Conservation (phyloP, 2,888 invertebrate genomes). For the Pyrgus malvae region DNA sequence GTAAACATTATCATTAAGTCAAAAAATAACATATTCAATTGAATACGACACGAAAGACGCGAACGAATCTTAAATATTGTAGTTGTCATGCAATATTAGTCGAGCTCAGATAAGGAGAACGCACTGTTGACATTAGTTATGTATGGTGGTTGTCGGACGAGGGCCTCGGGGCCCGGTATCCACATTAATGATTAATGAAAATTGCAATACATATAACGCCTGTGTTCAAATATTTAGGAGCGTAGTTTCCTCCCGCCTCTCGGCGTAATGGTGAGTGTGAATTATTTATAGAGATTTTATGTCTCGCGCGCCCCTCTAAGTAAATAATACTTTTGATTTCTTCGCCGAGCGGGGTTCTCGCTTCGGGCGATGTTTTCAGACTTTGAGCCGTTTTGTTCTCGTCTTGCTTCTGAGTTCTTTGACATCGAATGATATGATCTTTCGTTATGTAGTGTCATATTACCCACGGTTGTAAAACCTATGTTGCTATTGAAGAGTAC, state of each 20-base stretch:
- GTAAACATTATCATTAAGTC: too few species aligned
- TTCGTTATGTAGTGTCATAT: too few species aligned
- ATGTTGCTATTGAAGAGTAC: too few species aligned
- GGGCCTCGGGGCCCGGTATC: conserved; percentile 56
- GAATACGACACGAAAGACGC: not conserved
- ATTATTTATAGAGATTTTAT: conserved; percentile 77
- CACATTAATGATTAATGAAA: conserved; percentile 76
- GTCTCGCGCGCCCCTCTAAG: conserved; percentile 58
- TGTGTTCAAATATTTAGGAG: conserved; percentile 71
- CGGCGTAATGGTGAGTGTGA: conserved; percentile 66
- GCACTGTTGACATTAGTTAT: conserved; percentile 58
- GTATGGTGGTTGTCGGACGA: conserved; percentile 55
- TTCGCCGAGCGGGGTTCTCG: conserved; percentile 14
- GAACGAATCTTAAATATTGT: conserved; percentile 25
- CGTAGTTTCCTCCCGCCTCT: conserved; percentile 60
- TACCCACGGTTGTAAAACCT: too few species aligned
- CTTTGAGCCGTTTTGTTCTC: not conserved
- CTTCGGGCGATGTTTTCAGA: not conserved
- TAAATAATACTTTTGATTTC: conserved; percentile 70
- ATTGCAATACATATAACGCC: conserved; percentile 80
- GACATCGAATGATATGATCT: too few species aligned
- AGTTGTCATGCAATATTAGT: conserved; percentile 55
- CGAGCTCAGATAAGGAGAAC: conserved; percentile 63
- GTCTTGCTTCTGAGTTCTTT: not conserved
- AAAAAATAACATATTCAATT: not conserved